Evolutionary conservation across 2,888 invertebrate genomes (phyloP).

Genomic region (Caenorhabditis doughertyi): DNA sequence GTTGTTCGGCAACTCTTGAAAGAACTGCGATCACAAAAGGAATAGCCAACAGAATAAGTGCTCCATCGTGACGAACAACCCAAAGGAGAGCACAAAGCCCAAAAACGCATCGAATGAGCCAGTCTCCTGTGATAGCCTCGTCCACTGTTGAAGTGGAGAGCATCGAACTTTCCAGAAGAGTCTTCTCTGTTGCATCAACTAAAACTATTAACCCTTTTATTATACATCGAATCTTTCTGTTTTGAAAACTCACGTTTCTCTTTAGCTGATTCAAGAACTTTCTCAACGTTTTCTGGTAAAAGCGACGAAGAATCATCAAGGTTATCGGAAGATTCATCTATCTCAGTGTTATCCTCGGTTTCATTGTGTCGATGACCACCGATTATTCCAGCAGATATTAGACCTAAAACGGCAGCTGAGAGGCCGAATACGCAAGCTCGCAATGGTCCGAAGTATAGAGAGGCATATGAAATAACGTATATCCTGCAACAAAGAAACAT

Average conservation of each 20-base stretch:
- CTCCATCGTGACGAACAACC: conserved; percentile 78
- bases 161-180: conserved; percentile 29
- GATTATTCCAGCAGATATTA: conserved; percentile 78
- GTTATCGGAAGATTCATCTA: conserved; percentile 36
- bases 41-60: conserved; percentile 75
- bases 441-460: conserved; percentile 78
- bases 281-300: conserved; percentile 23
- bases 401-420: conserved; percentile 70
- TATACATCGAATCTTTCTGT: too few relatives aligned
- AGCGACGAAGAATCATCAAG: conserved; percentile 24
- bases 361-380: conserved; percentile 40
- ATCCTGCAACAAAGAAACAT: conserved; percentile 70
- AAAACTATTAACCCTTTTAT: conserved; percentile 24
- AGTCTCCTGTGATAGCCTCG: conserved; percentile 71
- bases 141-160: conserved; percentile 59
- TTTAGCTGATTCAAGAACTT: conserved; percentile 49
- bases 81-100: conserved; percentile 78
- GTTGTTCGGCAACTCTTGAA: conserved; percentile 66
- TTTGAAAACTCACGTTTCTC: conserved; percentile 40
- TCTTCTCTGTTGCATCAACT: conserved; percentile 59
- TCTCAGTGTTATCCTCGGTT: conserved; percentile 50
- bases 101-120: conserved; percentile 65
- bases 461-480: conserved; percentile 75
- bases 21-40: conserved; percentile 75
- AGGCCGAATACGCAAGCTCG: conserved; percentile 78